Evolutionary conservation across 2,797 vertebrate species (phyloP), one percentile per base, ranked within the genome.

Genomic region (Eleutherodactylus coqui): DNA sequence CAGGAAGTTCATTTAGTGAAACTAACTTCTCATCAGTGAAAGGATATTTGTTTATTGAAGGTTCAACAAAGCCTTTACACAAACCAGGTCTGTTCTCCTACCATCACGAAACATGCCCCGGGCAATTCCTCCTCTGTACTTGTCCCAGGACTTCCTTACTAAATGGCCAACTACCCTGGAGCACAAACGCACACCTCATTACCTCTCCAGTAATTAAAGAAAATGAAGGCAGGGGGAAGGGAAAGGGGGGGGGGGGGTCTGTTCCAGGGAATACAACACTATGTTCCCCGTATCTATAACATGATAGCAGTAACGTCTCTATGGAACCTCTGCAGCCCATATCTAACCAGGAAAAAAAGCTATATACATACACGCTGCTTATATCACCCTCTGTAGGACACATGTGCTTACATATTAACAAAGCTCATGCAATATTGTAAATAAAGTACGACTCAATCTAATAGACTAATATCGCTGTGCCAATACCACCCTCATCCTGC

Each of bases 31-130:
- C 60, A 47, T 32, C 78, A 32, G 58, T 67, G n/a, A 69, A 36
- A 16, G 29, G 21, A 49, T 69, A 49, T 51, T 69, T 81, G 62
- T 60, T 62, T 24, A 49, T 1, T 32, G 8, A 72, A 55, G 24
- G 64, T 64, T 55, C 14, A 85, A 64, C 72, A 85, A 72, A 64
- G 83, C n/a, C 45, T 41, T 47, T 78, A 58, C 64, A 69, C 62
- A 82, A 82, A 34, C 64, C 47, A 8, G 0, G 24, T 67, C 80
- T 82, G 64, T 82, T 53, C 76, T 58, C 47, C 38, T 11, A 24
- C 45, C 2, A 53, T 36, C 32, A 34, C 51, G 1, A 53, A 79
- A 72, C 62, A 4, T n/a, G 64, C 84, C 76, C n/a, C 10, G 5
- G 62, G 84, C 84, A 16, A 70, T 79, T 85, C 83, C 83, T 79